These are phyloP conservation scores for Caenorhabditis wallacei DNA, from an alignment of 2,888 invertebrate species.

Conservation along the genomic window DNA sequence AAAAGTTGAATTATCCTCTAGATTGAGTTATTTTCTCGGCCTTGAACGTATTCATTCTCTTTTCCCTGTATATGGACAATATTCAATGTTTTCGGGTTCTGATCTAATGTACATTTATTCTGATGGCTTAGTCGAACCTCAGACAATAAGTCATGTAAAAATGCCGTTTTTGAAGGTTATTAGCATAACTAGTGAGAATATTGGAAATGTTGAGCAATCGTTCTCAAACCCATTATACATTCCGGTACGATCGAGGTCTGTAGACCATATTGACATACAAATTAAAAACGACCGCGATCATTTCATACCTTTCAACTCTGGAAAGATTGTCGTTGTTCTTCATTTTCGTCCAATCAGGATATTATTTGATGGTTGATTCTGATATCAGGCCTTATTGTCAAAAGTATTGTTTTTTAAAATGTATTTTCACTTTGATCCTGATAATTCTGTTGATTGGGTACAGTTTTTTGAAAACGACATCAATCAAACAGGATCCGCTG, in stretches of 20 bases:
- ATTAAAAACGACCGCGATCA: too few relatives aligned
- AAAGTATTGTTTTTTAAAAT: background rate
- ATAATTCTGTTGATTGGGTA: conserved; percentile 41
- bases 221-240: conserved; percentile 25
- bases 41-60: background rate
- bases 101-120: conserved; percentile 43
- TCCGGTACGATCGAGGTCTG: background rate
- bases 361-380: conserved; percentile 12
- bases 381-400: too few relatives aligned
- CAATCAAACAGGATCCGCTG: conserved; percentile 30
- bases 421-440: too few relatives aligned
- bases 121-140: conserved; percentile 31
- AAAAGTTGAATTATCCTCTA: background rate
- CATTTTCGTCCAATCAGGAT: conserved; percentile 12
- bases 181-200: too few relatives aligned
- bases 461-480: conserved; percentile 11
- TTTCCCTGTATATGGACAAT: conserved; percentile 16
- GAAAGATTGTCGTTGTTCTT: conserved; percentile 33
- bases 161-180: too few relatives aligned
- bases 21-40: conserved; percentile 18
- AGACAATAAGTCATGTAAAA: conserved; percentile 27
- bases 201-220: conserved; percentile 20
- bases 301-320: too few relatives aligned
- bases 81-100: conserved; percentile 10
- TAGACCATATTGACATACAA: background rate